Percentiles rank a stretch among this genome's conserved stretches.
These are phyloP conservation scores for Osmerus eperlanus DNA, from an alignment of 2,113 vertebrate genomes.

Conservation along the genomic window DNA sequence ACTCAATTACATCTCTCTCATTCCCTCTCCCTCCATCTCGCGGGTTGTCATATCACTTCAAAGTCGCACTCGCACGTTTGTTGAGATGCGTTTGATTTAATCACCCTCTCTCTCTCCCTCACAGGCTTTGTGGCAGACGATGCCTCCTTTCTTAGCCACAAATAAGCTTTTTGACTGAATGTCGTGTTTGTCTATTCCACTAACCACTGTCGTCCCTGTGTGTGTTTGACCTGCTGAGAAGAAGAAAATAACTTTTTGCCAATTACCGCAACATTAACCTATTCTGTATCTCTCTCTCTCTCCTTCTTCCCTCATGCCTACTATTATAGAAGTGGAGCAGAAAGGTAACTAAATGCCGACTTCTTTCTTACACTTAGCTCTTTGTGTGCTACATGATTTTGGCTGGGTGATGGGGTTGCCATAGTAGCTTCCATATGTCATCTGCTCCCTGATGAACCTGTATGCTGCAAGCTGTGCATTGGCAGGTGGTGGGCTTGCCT, in stretches of 20 bases:
- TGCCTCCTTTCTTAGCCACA: background rate
- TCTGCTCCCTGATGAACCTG: background rate
- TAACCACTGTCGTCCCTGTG: constrained; percentile 35
- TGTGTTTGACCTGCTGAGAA: constrained; percentile 18
- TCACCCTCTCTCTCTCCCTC: constrained; percentile 18
- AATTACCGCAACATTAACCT: constrained; percentile 85
- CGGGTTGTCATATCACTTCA: constrained; percentile 5
- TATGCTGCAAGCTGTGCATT: too few relatives aligned
- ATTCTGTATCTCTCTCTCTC: constrained; percentile 86
- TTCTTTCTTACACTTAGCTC: constrained; percentile 74
- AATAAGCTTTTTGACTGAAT: constrained; percentile 21
- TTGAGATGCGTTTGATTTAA: constrained; percentile 26
- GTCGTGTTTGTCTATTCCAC: constrained; percentile 27
- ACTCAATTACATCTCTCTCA: constrained; percentile 14
- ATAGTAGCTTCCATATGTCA: background rate
- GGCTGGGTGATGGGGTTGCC: constrained; percentile 42
- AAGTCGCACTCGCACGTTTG: background rate
- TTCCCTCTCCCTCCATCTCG: constrained; percentile 3
- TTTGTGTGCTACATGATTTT: constrained; percentile 72
- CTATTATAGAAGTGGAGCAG: constrained; percentile 99
- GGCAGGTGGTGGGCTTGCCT: too few relatives aligned
- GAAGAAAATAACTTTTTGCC: constrained; percentile 48
- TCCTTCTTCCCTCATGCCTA: constrained; percentile 83
- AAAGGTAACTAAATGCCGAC: constrained; percentile 98
- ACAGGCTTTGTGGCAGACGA: constrained; percentile 27